Conservation (phyloP, 2,888 invertebrate species). For the Drosophila buzzatii region DNA sequence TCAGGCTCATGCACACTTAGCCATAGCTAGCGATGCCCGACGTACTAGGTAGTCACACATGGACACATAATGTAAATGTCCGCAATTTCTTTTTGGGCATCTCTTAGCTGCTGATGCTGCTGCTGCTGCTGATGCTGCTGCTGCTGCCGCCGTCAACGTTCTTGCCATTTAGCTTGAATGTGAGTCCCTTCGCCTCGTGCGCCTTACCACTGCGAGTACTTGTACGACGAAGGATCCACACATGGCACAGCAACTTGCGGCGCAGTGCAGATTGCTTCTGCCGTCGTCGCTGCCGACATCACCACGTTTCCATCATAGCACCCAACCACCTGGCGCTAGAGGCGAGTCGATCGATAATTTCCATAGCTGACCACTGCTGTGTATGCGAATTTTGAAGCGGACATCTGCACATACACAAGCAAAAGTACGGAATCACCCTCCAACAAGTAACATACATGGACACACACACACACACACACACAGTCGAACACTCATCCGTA, state of each 20-base stretch:
- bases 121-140: slow-evolving; percentile 67
- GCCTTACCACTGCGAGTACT: slow-evolving; percentile 42
- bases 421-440: slow-evolving; percentile 65
- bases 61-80: slow-evolving; percentile 82
- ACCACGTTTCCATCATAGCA: slow-evolving; percentile 74
- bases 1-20: slow-evolving; percentile 53
- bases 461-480: slow-evolving; percentile 19
- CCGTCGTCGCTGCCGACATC: slow-evolving; percentile 63
- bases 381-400: slow-evolving; percentile 83
- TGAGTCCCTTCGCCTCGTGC: slow-evolving; percentile 59
- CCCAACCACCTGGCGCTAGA: slow-evolving; percentile 83
- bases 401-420: slow-evolving; percentile 79
- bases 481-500: slow-evolving; percentile 37
- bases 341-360: slow-evolving; percentile 85
- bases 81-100: slow-evolving; percentile 83
- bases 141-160: slow-evolving; percentile 73
- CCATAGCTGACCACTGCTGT: slow-evolving; percentile 85
- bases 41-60: slow-evolving; percentile 67
- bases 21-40: slow-evolving; percentile 40
- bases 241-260: slow-evolving; percentile 68
- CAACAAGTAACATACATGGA: slow-evolving; percentile 45
- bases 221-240: slow-evolving; percentile 63
- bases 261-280: slow-evolving; percentile 78
- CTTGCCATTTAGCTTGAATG: slow-evolving; percentile 82
- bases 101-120: slow-evolving; percentile 78